Percentiles rank a stretch among this genome's conserved stretches.
phyloP scores from a whole-genome alignment of 2,888 invertebrate species.

The Dasypogon diadema region DNA sequence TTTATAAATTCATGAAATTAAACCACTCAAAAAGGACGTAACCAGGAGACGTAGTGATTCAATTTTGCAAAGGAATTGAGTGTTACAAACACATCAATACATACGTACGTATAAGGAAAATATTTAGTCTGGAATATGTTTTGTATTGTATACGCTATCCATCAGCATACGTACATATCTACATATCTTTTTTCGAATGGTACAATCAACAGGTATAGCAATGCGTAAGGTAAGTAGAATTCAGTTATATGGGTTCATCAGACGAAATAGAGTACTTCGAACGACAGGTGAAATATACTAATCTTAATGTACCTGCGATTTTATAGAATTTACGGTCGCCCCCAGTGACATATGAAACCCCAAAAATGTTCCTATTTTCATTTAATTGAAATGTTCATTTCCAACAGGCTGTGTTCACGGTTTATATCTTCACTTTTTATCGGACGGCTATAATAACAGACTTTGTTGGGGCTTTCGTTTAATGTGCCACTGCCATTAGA shows the following conservation, averaged over 20 bases:
- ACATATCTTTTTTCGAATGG: not conserved
- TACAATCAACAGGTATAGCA: not conserved
- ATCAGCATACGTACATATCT: not conserved
- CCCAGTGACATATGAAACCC: conserved; percentile 10
- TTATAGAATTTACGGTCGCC: not conserved
- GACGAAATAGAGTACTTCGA: no score
- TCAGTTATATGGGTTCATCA: no score
- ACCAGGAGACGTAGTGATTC: no score
- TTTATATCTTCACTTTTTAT: not conserved
- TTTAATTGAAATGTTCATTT: conserved; percentile 15
- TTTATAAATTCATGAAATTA: not conserved
- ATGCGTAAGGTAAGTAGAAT: not conserved
- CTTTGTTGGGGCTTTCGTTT: not conserved
- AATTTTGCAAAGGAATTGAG: no score
- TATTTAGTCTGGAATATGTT: not conserved
- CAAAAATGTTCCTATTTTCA: conserved; percentile 20
- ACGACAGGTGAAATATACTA: not conserved
- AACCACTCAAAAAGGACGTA: no score
- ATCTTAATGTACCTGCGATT: conserved; percentile 1
- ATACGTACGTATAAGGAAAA: not conserved
- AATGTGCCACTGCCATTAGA: conserved; percentile 5
- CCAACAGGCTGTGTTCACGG: not conserved
- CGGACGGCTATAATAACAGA: conserved; percentile 12
- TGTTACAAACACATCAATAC: no score
- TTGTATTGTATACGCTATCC: not conserved